These are phyloP conservation scores for Scelioninae gen. 2 DNA, from an alignment of 2,888 invertebrate species.

Conservation along the genomic window DNA sequence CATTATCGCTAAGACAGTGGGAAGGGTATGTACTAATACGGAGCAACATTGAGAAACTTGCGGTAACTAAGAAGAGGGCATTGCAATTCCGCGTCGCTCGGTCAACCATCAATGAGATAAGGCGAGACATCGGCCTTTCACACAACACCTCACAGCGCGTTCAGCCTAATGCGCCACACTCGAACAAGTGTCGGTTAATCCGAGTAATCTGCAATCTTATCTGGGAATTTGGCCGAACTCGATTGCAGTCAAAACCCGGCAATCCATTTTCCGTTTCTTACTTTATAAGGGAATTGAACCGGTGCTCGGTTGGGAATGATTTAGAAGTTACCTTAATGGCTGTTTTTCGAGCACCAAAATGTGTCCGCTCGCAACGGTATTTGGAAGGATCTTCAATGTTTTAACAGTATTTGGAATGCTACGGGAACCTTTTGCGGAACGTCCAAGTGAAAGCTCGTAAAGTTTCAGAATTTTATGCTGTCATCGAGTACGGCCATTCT, in stretches of 20 bases:
- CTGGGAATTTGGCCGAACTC: slow-evolving; percentile 13
- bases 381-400: no score
- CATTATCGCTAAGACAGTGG: background rate
- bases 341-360: no score
- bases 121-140: slow-evolving; percentile 33
- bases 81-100: slow-evolving; percentile 23
- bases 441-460: no score
- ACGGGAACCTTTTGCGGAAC: no score
- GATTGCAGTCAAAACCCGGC: slow-evolving; percentile 15
- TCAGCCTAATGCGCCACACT: slow-evolving; percentile 24
- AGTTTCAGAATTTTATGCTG: no score
- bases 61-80: slow-evolving; percentile 22
- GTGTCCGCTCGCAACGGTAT: no score
- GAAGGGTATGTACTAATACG: no score
- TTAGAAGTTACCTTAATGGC: no score
- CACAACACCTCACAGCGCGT: slow-evolving; percentile 19
- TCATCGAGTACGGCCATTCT: no score
- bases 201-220: slow-evolving; percentile 21
- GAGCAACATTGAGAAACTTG: slow-evolving; percentile 41
- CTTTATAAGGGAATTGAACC: no score
- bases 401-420: no score
- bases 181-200: slow-evolving; percentile 29
- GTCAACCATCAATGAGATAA: slow-evolving; percentile 43
- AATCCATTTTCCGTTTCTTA: slow-evolving; percentile 32
- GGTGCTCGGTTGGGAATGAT: no score